A percentile compares a stretch with the other conserved stretches of the same genome.
These are phyloP conservation scores for Arbacia lixula DNA, from an alignment of 53 echinoderm and acorn worm genomes.

Conservation along the genomic window DNA sequence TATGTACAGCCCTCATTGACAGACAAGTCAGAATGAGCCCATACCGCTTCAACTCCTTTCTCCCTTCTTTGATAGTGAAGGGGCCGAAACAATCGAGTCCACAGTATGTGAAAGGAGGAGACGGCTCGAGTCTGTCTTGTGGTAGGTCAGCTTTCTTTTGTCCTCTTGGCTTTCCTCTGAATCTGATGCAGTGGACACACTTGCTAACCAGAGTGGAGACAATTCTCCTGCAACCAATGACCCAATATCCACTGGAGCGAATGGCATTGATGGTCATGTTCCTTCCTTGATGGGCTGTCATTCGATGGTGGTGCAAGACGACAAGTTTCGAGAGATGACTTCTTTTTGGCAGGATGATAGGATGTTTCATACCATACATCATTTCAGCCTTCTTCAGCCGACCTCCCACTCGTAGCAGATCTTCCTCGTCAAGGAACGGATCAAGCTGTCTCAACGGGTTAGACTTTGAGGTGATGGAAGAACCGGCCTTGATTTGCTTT, in stretches of 20 bases:
- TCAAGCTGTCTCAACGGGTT: conserved; percentile 40
- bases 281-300: conserved; percentile 12
- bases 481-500: no score
- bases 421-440: conserved; percentile 28
- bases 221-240: no score
- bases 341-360: conserved; percentile 33
- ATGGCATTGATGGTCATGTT: conserved; percentile 39
- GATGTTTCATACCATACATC: conserved; percentile 37
- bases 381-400: conserved; percentile 27
- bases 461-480: conserved; percentile 1
- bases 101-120: conserved; percentile 45
- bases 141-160: conserved; percentile 48
- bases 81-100: conserved; percentile 48
- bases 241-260: conserved; percentile 34
- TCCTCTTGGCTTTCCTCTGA: conserved; percentile 30
- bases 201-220: no score
- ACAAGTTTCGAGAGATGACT: conserved; percentile 27
- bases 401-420: conserved; percentile 32
- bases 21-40: conserved; percentile 46
- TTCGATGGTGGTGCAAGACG: conserved; percentile 19
- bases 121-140: conserved; percentile 34
- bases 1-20: conserved; percentile 48
- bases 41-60: conserved; percentile 46
- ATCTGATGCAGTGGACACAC: conserved; percentile 38
- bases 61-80: conserved; percentile 41